Conservation (phyloP, 2,888 invertebrate genomes). For the Cacoxenus indagator region DNA sequence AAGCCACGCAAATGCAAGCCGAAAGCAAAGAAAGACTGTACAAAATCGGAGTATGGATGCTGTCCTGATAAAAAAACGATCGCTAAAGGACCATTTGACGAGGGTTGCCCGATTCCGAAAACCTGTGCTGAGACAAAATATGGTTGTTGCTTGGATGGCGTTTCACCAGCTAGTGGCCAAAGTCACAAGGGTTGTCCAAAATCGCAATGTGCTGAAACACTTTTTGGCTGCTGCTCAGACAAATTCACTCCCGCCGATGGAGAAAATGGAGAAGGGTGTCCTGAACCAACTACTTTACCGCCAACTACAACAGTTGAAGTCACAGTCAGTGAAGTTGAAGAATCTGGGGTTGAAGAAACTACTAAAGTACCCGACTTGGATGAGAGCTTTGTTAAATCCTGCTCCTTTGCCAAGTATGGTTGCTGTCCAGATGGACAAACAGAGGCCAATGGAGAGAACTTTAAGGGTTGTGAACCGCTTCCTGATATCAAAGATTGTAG, state of each 20-base stretch:
- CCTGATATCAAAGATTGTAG: constrained; percentile 71
- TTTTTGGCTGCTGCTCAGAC: constrained; percentile 91
- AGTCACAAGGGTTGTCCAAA: constrained; percentile 83
- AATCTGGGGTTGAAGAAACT: constrained; percentile 43
- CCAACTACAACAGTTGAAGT: constrained; percentile 56
- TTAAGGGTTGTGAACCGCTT: constrained; percentile 45
- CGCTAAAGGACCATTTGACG: constrained; percentile 86
- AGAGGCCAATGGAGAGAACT: constrained; percentile 75
- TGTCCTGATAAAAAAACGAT: constrained; percentile 84
- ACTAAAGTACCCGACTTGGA: constrained; percentile 22
- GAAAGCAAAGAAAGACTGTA: constrained; percentile 74
- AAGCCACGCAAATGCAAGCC: constrained; percentile 75
- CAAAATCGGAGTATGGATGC: constrained; percentile 81
- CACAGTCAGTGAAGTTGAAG: constrained; percentile 44
- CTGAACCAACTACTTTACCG: constrained; percentile 73
- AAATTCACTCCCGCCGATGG: constrained; percentile 83
- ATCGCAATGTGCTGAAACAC: constrained; percentile 79
- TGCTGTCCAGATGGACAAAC: constrained; percentile 81
- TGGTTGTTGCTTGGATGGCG: constrained; percentile 88
- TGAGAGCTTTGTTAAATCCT: constrained; percentile 61
- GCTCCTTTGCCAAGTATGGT: constrained; percentile 72
- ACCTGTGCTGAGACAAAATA: constrained; percentile 83
- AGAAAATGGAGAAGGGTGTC: constrained; percentile 85
- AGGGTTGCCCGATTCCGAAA: constrained; percentile 80
- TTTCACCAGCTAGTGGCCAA: constrained; percentile 82